These are phyloP conservation scores for Atta texana DNA, from an alignment of 1,140 invertebrate species.

Conservation along the genomic window DNA sequence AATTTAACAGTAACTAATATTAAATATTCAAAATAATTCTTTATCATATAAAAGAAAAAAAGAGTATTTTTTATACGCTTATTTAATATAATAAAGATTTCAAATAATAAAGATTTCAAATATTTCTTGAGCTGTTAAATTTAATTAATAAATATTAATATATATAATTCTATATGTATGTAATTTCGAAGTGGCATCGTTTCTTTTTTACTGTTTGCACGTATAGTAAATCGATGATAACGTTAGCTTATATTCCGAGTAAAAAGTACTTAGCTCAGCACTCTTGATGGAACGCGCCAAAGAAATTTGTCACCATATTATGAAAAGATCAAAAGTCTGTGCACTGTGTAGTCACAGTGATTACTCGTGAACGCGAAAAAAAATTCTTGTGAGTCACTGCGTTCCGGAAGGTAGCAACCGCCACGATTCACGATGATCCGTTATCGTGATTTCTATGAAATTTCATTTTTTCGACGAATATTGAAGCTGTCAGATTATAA, in stretches of 20 bases:
- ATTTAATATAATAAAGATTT: not conserved
- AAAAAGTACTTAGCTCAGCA: conserved; percentile 3
- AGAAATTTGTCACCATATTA: conserved; percentile 48
- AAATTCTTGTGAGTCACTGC: conserved; percentile 64
- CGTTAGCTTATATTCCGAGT: conserved; percentile 1
- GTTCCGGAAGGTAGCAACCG: conserved; percentile 28
- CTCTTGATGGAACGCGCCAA: conserved; percentile 8
- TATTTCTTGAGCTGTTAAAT: not conserved
- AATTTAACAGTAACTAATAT: not conserved
- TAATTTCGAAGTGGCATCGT: not conserved
- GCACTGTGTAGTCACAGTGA: conserved; percentile 59
- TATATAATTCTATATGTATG: not conserved
- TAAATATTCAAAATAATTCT: not conserved
- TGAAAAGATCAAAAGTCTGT: conserved; percentile 36
- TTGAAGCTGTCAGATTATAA: not conserved
- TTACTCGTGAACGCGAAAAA: conserved; percentile 60
- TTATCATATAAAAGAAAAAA: not conserved
- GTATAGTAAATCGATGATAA: conserved; percentile 14
- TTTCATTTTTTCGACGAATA: conserved; percentile 4
- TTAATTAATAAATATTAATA: not conserved
- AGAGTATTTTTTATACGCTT: conserved; percentile 6
- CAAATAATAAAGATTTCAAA: not conserved
- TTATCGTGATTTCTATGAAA: conserved; percentile 3
- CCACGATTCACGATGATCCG: not conserved
- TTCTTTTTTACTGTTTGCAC: not conserved